Base-by-base conservation (phyloP, 2,888 invertebrate species). In the Lagria hirta region DNA sequence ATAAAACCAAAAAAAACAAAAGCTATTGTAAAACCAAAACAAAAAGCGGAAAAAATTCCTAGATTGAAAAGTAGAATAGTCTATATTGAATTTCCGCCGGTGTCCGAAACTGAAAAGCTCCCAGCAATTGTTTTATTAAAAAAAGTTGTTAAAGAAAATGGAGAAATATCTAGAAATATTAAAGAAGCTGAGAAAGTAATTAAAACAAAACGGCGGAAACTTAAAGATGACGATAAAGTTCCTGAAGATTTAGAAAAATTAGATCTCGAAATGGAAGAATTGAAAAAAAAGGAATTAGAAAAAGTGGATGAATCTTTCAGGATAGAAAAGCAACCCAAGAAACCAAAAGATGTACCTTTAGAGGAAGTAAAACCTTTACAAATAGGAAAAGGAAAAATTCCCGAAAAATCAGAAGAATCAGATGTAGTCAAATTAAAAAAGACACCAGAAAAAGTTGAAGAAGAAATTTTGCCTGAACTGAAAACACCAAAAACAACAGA, bases 301-400 rank as follows among this genome's bases (percentile, higher is more conserved):
- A 67, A 70, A 48, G 61, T 66, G 2, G 73, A 75, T 26, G 68
- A 69, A 29, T 66, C 67, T 40, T 61, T 61, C 21, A 65, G 61
- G 38, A 60, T 64, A 21, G 44, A 60, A 47, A 57, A 56, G 49
- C 52, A 54, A 44, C 58, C 61, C 3, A 66, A 56, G 68, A 58
- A 60, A 40, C 26, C 48, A 26, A 43, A 48, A 43, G 57, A 60
- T 43, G 41, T 49, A 38, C 49, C 43, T 62, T 61, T 46, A 54
- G 60, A 41, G 43, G 51, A 40, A 48, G 37, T 49, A 17, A 38
- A 75, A 77, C 61, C 71, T 79, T 1, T 78, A 73, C 30, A 77
- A 79, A 65, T 60, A 80, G 23, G 77, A 79, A 71, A 79, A 61
- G 79, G 78, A 7, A 75, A 76, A 52, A 64, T 72, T 20, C 60